Percentiles rank a stretch among this genome's conserved stretches.
These are phyloP conservation scores for Coilia nasus DNA, from an alignment of 2,797 vertebrate genomes.

Conservation along the genomic window DNA sequence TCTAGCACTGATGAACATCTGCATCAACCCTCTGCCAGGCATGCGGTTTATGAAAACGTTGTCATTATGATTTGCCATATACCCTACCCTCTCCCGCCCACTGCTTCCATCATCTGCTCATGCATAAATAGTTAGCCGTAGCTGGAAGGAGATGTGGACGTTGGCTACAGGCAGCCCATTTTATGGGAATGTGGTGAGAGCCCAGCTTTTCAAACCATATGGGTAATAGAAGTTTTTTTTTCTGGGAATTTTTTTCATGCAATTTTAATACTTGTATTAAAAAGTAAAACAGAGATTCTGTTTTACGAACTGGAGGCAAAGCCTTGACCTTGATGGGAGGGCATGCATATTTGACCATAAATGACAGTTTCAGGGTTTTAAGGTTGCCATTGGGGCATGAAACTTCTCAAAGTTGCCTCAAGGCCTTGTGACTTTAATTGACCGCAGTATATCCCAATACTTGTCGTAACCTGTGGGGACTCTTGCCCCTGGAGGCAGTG, in stretches of 20 bases:
- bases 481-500: too few species aligned
- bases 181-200: background rate
- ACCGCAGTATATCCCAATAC: background rate
- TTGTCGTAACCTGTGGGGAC: background rate
- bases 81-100: constrained; percentile 21
- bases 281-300: background rate
- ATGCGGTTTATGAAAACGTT: background rate
- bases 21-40: background rate
- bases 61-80: background rate
- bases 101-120: background rate
- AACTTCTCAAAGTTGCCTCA: background rate
- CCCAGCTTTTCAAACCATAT: background rate
- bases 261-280: background rate
- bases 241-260: too few species aligned
- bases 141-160: background rate
- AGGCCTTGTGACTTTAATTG: background rate
- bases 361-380: background rate
- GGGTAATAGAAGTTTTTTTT: background rate
- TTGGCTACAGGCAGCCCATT: background rate
- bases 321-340: background rate
- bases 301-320: background rate
- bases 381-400: background rate
- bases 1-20: background rate
- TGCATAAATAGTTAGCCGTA: background rate
- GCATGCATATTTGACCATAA: background rate